A percentile compares a stretch with the other conserved stretches of the same genome.
phyloP scores from a whole-genome alignment of 2,888 invertebrate species.

The Pilophorus perplexus region DNA sequence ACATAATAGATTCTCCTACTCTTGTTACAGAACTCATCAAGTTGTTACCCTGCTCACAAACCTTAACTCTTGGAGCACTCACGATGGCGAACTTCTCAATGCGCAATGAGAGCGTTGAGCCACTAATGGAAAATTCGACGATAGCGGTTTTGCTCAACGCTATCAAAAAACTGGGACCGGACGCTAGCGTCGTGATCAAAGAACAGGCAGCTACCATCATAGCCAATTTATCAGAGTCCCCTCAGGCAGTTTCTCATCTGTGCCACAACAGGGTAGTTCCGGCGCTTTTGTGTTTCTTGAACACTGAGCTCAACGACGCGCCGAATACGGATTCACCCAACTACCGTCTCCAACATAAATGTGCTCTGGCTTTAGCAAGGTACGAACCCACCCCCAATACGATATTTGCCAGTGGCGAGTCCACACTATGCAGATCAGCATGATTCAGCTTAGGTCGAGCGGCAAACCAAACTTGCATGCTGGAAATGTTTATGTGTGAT shows the following conservation, averaged over 20 bases:
- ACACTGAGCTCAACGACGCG: background rate
- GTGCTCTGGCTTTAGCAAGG: slow-evolving; percentile 28
- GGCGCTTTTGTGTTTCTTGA: slow-evolving; percentile 30
- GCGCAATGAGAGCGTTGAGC: background rate
- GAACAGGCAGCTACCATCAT: slow-evolving; percentile 29
- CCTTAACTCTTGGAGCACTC: background rate
- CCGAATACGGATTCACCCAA: background rate
- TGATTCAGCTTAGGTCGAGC: no score
- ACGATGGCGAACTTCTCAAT: slow-evolving; percentile 5
- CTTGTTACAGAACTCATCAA: slow-evolving; percentile 9
- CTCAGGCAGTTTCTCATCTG: slow-evolving; percentile 2
- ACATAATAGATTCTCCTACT: no score
- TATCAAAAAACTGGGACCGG: slow-evolving; percentile 14
- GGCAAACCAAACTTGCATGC: no score
- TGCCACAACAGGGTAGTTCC: slow-evolving; percentile 30
- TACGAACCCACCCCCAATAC: background rate
- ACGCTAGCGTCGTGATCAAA: slow-evolving; percentile 16
- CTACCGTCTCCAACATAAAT: slow-evolving; percentile 28
- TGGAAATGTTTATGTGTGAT: no score
- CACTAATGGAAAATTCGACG: slow-evolving; percentile 1
- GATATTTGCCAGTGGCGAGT: no score
- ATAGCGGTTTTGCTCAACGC: background rate
- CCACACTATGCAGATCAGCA: no score
- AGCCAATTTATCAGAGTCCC: slow-evolving; percentile 8
- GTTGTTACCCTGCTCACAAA: background rate